These are phyloP conservation scores for Candoia aspera DNA, from an alignment of 2,113 vertebrate species.

Conservation along the genomic window DNA sequence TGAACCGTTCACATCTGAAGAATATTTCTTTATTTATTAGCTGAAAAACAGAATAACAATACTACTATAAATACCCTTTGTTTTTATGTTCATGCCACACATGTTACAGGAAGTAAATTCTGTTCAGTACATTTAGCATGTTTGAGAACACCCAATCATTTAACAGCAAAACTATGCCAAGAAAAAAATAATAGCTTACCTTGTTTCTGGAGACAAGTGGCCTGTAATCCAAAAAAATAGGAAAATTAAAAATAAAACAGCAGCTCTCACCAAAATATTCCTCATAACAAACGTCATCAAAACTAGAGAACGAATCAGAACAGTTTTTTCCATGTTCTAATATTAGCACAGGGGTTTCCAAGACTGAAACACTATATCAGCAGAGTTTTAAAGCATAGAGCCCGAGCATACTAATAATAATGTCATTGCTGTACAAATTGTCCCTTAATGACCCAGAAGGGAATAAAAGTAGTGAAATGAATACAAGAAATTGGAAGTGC, in stretches of 20 bases:
- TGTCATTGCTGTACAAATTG: constrained; percentile 53
- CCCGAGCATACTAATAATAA: constrained; percentile 61
- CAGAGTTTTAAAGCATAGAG: constrained; percentile 71
- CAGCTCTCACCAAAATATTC: constrained; percentile 44
- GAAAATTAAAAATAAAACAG: constrained; percentile 54
- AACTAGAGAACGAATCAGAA: constrained; percentile 50
- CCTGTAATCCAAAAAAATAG: constrained; percentile 71
- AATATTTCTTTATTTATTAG: constrained; percentile 61
- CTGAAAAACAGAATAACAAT: constrained; percentile 71
- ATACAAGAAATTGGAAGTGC: not conserved
- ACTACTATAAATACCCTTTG: constrained; percentile 36
- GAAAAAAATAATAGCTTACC: constrained; percentile 76
- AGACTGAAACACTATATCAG: constrained; percentile 74
- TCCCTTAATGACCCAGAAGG: constrained; percentile 24
- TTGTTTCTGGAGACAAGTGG: constrained; percentile 74
- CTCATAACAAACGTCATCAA: constrained; percentile 65
- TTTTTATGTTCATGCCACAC: constrained; percentile 32
- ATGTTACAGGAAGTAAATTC: constrained; percentile 21
- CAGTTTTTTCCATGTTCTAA: constrained; percentile 72
- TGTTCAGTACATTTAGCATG: constrained; percentile 1
- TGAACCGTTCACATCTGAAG: constrained; percentile 51
- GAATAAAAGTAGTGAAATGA: constrained; percentile 25
- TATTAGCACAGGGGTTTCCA: constrained; percentile 80
- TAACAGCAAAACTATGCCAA: constrained; percentile 33
- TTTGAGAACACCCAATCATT: constrained; percentile 20